Evolutionary conservation across 2,113 vertebrate species (phyloP), one percentile per base, ranked within the genome.

Genomic region (Danio rerio): DNA sequence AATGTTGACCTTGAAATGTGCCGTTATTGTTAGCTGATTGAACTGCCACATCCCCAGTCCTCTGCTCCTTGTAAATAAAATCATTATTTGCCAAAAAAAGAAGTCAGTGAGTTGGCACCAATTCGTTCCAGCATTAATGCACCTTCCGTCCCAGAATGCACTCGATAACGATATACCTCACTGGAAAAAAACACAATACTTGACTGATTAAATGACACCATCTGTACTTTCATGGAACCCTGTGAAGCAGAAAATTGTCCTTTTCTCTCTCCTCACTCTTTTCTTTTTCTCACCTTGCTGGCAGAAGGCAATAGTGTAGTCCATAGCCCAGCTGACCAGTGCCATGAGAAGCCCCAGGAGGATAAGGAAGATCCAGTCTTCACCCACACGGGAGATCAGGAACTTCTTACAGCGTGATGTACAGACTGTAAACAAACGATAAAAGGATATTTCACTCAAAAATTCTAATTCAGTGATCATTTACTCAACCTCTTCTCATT

Each of bases 281-380:
- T 53, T 50, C 56, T 59, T 56, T 66, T 63, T 66, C 89, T 85
- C 79, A 99, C 98, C 98, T 96, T 99, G 97, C 87, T 99, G 95
- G 86, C 98, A 99, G 56, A 96, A 96, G 55, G 98, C 97, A 0
- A 99, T 99, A 88, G 98, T 95, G 1, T 98, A 99, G 92, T 99
- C 98, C 96, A 99, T 98, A 89, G 95, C 97, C 98, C 98, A 99
- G 93, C 98, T 99, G 90, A 99, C 97, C 90, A 99, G 86, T 0
- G 98, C 98, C 98, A 99, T 99, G 86, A 99, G 86, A 80, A 99
- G 92, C 9, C 98, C 98, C 90, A 99, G 91, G 49, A 99, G 94
- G 87, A 99, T 97, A 86, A 99, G 97, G 90, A 99, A 99, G 90
- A 99, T 96, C 98, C 98, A 99, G 91, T 99, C 98, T 92, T 99